Evolutionary conservation across 2,888 invertebrate genomes (phyloP).

Genomic region (Ormyrus rosae): DNA sequence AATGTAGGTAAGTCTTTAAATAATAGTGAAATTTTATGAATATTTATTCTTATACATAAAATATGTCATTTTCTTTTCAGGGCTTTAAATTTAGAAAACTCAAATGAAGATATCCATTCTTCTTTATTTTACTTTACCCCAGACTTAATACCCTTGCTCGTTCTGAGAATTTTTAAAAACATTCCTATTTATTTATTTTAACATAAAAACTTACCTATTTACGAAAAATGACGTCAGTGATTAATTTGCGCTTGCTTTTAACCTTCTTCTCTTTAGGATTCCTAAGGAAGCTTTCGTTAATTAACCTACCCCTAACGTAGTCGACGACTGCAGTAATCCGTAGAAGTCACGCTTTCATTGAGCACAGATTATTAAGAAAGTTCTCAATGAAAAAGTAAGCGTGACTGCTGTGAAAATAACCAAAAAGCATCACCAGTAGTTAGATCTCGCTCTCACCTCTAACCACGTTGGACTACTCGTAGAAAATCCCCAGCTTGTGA

Average conservation of each 20-base stretch:
- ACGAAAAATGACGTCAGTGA: conserved; percentile 48
- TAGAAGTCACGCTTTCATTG: conserved; percentile 1
- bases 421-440: conserved; percentile 29
- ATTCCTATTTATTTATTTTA: background rate
- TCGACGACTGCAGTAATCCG: background rate
- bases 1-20: conserved; percentile 31
- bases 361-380: background rate
- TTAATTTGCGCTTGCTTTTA: conserved; percentile 49
- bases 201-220: background rate
- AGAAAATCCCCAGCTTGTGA: background rate
- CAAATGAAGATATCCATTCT: background rate
- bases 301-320: too few relatives aligned
- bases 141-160: too few relatives aligned
- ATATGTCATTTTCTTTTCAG: conserved; percentile 1
- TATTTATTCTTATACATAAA: background rate
- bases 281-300: background rate
- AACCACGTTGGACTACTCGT: conserved; percentile 14
- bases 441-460: conserved; percentile 27
- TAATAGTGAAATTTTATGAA: background rate
- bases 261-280: background rate
- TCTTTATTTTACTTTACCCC: conserved; percentile 4
- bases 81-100: background rate
- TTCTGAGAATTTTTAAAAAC: too few relatives aligned
- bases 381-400: background rate
- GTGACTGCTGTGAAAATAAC: background rate